Evolutionary conservation across 1,140 invertebrate genomes (phyloP), one percentile per base, ranked within the genome.

Genomic region (Sinonovacula constricta): DNA sequence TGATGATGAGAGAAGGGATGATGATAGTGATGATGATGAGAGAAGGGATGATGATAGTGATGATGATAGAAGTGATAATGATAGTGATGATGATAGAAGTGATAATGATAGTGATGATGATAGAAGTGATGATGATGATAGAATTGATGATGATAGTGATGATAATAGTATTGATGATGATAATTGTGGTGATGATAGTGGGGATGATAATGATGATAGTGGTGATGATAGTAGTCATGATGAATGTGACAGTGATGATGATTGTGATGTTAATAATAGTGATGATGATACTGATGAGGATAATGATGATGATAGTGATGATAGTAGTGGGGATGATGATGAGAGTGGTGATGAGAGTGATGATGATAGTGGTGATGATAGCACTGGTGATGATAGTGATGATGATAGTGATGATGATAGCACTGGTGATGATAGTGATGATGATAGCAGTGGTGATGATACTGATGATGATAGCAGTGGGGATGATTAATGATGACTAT

Each of bases 391-490:
- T 59, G n/a, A 14, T 59, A 30, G 57, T 59, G 2, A 30, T 2
- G 18, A 26, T 26, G 3, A 24, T 59, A 7, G 22, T 57, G 54
- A 24, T 57, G 24, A 14, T 57, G 54, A 57, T 57, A 26, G 28
- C 28, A 26, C 7, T 57, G 54, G 28, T 57, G 10, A 14, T 14
- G 24, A 24, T 57, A 26, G 28, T 57, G 54, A 14, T 14, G 54
- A 57, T 57, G 54, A 24, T 57, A 26, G 22, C 7, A 26, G 22
- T 57, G 54, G 22, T 57, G 54, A 14, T 57, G 54, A 57, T 57
- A 24, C 18, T 53, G 51, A 24, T 7, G 51, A 24, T 53, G 7
- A 7, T 53, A 24, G 51, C 26, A 24, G 51, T 53, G 7, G 51
- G 45, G 45, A 49, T 49, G 45, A 49, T 49, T 49, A n/a, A 49